phyloP scores from a whole-genome alignment of 2,113 vertebrate species.

The Ciconia stormi region DNA sequence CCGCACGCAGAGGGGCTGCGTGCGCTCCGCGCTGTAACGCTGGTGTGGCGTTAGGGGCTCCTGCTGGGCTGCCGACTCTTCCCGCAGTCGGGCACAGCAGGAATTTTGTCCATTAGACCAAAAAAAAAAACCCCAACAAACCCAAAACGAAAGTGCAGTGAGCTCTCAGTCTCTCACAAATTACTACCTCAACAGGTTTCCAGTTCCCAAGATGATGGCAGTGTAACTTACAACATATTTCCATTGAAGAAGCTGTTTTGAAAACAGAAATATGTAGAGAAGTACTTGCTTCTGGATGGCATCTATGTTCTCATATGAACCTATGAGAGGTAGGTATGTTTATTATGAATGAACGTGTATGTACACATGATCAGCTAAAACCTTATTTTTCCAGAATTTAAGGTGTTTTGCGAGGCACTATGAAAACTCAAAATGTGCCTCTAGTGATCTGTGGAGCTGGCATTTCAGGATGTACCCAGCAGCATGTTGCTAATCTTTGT shows the following conservation, averaged over 20 bases:
- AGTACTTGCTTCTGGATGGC: neutral
- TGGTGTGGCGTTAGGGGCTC: accelerated
- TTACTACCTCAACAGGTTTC: neutral
- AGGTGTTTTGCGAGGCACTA: neutral
- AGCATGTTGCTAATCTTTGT: neutral
- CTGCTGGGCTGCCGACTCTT: neutral
- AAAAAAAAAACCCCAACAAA: too few relatives aligned
- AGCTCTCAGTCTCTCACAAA: neutral
- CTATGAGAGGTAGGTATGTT: neutral
- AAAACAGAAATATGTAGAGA: neutral
- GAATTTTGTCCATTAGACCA: neutral
- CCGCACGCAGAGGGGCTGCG: neutral
- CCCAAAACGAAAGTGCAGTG: neutral
- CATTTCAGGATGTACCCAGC: neutral
- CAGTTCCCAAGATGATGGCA: neutral
- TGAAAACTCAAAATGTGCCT: neutral
- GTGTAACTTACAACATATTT: neutral
- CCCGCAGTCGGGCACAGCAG: neutral
- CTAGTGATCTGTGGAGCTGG: neutral
- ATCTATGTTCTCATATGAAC: neutral
- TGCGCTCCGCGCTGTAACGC: neutral
- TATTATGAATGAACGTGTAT: neutral
- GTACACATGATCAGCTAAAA: neutral
- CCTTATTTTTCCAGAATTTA: neutral
- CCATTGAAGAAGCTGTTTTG: neutral